A percentile compares a stretch with the other conserved stretches of the same genome.
These are phyloP conservation scores for Antheraea assamensis DNA, from an alignment of 2,888 invertebrate species.

Conservation along the genomic window DNA sequence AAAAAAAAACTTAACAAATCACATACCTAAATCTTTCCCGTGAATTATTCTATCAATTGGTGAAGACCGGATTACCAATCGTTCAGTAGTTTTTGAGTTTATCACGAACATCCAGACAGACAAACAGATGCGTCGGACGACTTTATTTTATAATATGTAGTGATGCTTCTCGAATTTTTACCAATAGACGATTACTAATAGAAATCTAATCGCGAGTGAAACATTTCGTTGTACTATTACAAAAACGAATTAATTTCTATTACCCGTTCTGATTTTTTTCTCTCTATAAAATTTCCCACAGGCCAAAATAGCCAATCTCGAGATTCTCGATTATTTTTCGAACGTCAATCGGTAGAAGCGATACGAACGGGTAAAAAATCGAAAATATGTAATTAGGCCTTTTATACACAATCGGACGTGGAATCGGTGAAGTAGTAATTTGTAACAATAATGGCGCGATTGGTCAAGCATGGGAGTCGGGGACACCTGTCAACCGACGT, in stretches of 20 bases:
- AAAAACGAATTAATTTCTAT: neutral
- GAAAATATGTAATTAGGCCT: constrained; percentile 41
- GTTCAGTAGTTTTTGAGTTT: too few species aligned
- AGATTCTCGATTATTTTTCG: neutral
- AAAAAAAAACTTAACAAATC: too few species aligned
- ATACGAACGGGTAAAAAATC: neutral
- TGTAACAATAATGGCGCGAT: constrained; percentile 54
- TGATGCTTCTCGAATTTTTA: too few species aligned
- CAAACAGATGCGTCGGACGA: too few species aligned
- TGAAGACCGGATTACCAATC: too few species aligned
- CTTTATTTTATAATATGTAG: too few species aligned
- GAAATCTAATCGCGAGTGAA: too few species aligned
- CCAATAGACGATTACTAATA: too few species aligned
- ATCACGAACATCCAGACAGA: too few species aligned
- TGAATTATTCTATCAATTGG: too few species aligned
- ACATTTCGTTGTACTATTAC: neutral
- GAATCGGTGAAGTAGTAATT: constrained; percentile 46
- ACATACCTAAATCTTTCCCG: too few species aligned
- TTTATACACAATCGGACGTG: constrained; percentile 44
- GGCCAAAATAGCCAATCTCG: neutral
- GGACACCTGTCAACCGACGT: constrained; percentile 54
- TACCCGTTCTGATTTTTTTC: neutral
- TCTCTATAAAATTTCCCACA: neutral
- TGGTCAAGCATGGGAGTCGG: constrained; percentile 55
- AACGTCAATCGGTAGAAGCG: constrained; percentile 12